Conservation (phyloP, 2,113 vertebrate species). For the Oncorhynchus masou region DNA sequence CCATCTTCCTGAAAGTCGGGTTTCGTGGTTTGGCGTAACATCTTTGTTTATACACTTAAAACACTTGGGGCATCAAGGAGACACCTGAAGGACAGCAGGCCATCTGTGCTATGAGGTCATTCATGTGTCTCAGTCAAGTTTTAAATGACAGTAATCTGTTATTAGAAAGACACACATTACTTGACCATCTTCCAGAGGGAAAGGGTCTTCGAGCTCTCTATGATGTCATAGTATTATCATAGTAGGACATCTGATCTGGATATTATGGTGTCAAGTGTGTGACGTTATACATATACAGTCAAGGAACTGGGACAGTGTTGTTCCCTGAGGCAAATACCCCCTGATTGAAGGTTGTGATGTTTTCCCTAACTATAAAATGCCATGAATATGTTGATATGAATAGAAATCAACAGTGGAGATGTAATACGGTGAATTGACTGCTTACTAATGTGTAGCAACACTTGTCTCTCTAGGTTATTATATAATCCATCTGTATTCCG, state of each 20-base stretch:
- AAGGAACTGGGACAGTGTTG: too few relatives aligned
- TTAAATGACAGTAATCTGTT: not conserved
- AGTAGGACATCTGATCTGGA: too few relatives aligned
- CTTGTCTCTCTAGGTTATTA: not conserved
- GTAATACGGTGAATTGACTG: not conserved
- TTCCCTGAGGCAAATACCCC: too few relatives aligned
- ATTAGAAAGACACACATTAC: too few relatives aligned
- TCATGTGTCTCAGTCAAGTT: not conserved
- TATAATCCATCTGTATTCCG: not conserved
- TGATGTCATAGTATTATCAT: too few relatives aligned
- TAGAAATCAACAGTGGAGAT: not conserved
- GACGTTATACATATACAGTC: too few relatives aligned
- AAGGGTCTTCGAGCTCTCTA: too few relatives aligned
- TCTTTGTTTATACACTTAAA: not conserved
- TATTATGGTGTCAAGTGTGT: too few relatives aligned
- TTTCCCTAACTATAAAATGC: not conserved
- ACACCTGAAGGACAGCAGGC: too few relatives aligned
- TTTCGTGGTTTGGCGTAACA: slow-evolving; percentile 3
- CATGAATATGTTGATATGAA: not conserved
- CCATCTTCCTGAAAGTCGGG: slow-evolving; percentile 31
- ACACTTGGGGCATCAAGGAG: not conserved
- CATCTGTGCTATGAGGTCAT: not conserved
- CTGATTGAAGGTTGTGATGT: too few relatives aligned
- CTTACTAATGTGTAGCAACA: not conserved
- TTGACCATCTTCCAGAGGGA: too few relatives aligned